Conservation (phyloP, 2,888 invertebrate genomes). For the Agriotes lineatus region DNA sequence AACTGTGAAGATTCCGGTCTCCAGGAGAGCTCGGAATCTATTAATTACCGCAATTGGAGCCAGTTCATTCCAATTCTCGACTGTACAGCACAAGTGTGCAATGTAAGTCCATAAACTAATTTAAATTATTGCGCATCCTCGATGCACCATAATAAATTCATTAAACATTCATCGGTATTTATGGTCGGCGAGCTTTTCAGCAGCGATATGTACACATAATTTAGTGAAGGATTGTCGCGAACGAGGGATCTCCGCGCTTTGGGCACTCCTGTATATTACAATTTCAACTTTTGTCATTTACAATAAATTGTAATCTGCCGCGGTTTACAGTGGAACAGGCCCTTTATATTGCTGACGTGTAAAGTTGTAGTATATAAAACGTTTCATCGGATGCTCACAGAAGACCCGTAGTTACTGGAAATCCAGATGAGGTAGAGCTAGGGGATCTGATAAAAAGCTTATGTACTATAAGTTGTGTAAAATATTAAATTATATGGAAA, state of each 20-base stretch:
- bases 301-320: background rate
- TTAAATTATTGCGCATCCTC: conserved; percentile 13
- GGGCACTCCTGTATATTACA: conserved; percentile 2
- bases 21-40: background rate
- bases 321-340: background rate
- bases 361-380: too few species aligned
- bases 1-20: background rate
- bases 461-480: too few species aligned
- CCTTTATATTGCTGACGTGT: too few species aligned
- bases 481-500: too few species aligned
- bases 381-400: too few species aligned
- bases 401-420: too few species aligned
- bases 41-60: conserved; percentile 4
- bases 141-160: conserved; percentile 23
- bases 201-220: conserved; percentile 12
- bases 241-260: background rate
- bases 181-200: conserved; percentile 13
- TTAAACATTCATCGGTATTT: conserved; percentile 25
- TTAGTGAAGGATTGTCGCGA: conserved; percentile 12
- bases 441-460: too few species aligned
- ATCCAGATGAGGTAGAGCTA: too few species aligned
- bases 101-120: conserved; percentile 9
- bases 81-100: background rate
- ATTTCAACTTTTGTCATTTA: conserved; percentile 1
- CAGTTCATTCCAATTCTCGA: conserved; percentile 2